phyloP scores from a whole-genome alignment of 2,888 invertebrate genomes.

The Drosophila crucigera region DNA sequence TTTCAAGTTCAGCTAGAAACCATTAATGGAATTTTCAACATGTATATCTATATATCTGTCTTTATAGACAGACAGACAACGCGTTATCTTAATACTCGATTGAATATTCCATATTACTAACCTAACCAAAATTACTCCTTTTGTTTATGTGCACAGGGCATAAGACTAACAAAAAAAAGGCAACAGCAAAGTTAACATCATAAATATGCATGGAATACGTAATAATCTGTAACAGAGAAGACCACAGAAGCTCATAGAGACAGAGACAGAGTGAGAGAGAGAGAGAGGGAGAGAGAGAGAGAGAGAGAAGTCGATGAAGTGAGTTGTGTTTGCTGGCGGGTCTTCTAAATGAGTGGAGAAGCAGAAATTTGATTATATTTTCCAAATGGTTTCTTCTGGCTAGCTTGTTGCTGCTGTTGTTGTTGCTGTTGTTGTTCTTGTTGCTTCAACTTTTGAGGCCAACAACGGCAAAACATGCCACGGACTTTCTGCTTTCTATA shows the following conservation, averaged over 20 bases:
- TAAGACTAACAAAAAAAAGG: background rate
- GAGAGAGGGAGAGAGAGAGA: no score
- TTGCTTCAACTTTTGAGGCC: slow-evolving; percentile 54
- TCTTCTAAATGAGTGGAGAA: slow-evolving; percentile 11
- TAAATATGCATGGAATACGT: slow-evolving; percentile 61
- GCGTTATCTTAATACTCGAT: background rate
- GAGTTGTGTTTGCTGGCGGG: slow-evolving; percentile 1
- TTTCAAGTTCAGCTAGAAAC: background rate
- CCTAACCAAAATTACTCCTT: background rate
- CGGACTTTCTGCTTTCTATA: slow-evolving; percentile 66
- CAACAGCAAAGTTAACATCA: slow-evolving; percentile 40
- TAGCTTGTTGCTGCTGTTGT: slow-evolving; percentile 16
- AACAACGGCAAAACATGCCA: slow-evolving; percentile 59
- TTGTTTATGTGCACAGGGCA: slow-evolving; percentile 17
- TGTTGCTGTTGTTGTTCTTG: slow-evolving; percentile 28
- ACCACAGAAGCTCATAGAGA: slow-evolving; percentile 3
- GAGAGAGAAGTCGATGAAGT: background rate
- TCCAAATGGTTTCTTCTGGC: slow-evolving; percentile 57
- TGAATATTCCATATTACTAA: background rate
- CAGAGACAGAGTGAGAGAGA: no score
- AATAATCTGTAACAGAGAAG: slow-evolving; percentile 32
- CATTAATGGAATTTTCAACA: background rate
- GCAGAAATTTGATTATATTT: slow-evolving; percentile 67
- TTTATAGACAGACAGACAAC: no score
- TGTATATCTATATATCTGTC: no score